Conservation (phyloP, 1,140 invertebrate genomes). For the Vanessa atalanta region DNA sequence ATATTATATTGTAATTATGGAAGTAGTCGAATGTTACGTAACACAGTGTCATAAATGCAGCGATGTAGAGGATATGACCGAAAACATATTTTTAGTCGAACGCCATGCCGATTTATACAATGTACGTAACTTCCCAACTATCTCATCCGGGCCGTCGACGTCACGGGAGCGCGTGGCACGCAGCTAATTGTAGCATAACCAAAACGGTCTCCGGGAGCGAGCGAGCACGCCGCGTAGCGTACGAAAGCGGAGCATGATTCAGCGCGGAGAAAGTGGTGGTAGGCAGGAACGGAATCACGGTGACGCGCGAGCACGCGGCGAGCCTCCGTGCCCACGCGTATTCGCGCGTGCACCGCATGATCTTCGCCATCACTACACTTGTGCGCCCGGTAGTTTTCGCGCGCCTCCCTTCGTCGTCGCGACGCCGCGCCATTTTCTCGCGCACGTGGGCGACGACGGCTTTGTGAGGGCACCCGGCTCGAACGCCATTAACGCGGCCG, state of each 20-base stretch:
- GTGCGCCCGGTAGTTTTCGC: conserved; percentile 70
- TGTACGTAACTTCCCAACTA: conserved; percentile 67
- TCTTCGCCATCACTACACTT: conserved; percentile 61
- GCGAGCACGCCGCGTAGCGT: conserved; percentile 54
- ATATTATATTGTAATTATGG: not conserved
- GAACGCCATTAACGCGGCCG: conserved; percentile 74
- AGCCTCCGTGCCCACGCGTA: conserved; percentile 69
- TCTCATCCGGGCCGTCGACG: conserved; percentile 63
- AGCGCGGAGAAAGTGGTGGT: conserved; percentile 68
- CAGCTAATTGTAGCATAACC: conserved; percentile 74
- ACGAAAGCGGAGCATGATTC: conserved; percentile 71
- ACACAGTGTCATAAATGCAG: conserved; percentile 43
- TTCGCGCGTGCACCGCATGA: conserved; percentile 44
- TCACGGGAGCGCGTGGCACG: conserved; percentile 69
- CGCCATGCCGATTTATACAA: conserved; percentile 61
- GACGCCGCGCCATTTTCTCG: conserved; percentile 77
- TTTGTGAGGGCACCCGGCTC: conserved; percentile 64
- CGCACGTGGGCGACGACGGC: conserved; percentile 75
- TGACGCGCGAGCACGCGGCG: conserved; percentile 56
- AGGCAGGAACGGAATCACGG: conserved; percentile 41
- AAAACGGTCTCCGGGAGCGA: conserved; percentile 65
- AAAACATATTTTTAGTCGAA: conserved; percentile 65
- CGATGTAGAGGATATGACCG: conserved; percentile 58
- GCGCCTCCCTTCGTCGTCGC: conserved; percentile 70
- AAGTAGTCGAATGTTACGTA: not conserved